phyloP scores from a whole-genome alignment of 2,888 invertebrate genomes.

The Tetheella fluctuosa region DNA sequence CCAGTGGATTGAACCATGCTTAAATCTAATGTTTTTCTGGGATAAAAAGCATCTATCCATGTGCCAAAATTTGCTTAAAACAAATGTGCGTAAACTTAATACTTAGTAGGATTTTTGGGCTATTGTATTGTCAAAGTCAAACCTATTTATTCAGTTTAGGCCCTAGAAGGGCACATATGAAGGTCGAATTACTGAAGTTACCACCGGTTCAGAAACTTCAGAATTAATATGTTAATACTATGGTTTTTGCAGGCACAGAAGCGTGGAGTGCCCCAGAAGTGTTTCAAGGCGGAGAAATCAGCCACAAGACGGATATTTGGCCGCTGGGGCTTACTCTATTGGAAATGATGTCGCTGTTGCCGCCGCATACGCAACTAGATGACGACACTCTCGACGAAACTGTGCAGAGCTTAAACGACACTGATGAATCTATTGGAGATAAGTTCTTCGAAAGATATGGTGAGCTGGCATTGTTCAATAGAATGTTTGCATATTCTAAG shows the following conservation, averaged over 20 bases:
- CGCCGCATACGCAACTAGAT: slow-evolving; percentile 84
- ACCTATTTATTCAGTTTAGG: too few species aligned
- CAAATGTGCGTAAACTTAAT: too few species aligned
- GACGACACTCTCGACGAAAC: slow-evolving; percentile 56
- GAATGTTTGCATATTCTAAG: background rate
- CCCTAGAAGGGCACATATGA: too few species aligned
- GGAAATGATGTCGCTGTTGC: slow-evolving; percentile 90
- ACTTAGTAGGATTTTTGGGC: too few species aligned
- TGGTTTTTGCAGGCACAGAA: slow-evolving; percentile 84
- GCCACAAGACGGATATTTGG: slow-evolving; percentile 91
- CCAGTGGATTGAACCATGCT: too few species aligned
- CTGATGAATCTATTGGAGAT: slow-evolving; percentile 45
- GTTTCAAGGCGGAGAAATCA: slow-evolving; percentile 84
- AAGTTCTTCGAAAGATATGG: slow-evolving; percentile 65
- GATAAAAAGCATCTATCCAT: too few species aligned
- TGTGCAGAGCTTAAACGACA: slow-evolving; percentile 41
- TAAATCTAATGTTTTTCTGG: too few species aligned
- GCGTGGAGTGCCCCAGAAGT: slow-evolving; percentile 93
- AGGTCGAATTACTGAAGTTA: too few species aligned
- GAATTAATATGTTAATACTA: background rate
- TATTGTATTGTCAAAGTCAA: too few species aligned
- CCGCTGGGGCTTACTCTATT: slow-evolving; percentile 90
- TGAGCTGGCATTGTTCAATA: slow-evolving; percentile 27
- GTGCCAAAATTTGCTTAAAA: too few species aligned
- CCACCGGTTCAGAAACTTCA: too few species aligned